Percentiles rank a stretch among this genome's conserved stretches.
These are phyloP conservation scores for Erpobdella octoculata DNA, from an alignment of 2,888 invertebrate genomes.

Conservation along the genomic window DNA sequence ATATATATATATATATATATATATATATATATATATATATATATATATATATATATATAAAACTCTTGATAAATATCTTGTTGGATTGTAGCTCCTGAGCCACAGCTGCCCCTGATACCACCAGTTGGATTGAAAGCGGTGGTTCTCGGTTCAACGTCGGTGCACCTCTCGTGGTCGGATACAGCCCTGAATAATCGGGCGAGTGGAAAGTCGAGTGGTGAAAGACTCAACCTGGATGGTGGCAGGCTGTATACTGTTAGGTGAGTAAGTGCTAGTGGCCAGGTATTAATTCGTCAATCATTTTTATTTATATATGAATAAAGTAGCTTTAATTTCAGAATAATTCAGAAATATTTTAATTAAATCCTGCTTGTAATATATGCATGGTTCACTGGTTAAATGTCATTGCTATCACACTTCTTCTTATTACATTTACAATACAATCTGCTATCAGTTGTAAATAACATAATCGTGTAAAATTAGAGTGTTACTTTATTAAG, in stretches of 20 bases:
- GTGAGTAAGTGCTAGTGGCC: neutral
- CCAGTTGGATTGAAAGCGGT: constrained; percentile 78
- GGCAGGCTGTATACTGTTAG: neutral
- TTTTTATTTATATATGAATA: neutral
- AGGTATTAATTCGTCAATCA: constrained; percentile 58
- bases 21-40: constrained; percentile 29
- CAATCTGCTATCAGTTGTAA: no score
- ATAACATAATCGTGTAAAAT: neutral
- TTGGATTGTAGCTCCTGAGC: neutral
- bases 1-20: constrained; percentile 29
- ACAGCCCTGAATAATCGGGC: constrained; percentile 69
- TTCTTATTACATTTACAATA: no score
- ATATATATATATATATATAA: constrained; percentile 29
- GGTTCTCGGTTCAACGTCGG: constrained; percentile 78
- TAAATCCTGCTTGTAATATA: no score
- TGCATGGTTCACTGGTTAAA: no score
- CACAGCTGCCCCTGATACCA: constrained; percentile 64
- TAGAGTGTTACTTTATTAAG: neutral
- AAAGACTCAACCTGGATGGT: neutral
- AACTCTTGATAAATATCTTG: constrained; percentile 15
- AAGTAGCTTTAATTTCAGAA: neutral
- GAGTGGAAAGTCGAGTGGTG: neutral
- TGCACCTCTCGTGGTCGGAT: constrained; percentile 91
- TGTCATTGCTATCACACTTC: no score
- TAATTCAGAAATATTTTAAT: no score